Evolutionary conservation across 1,140 invertebrate species (phyloP).

Genomic region (Monomorium pharaonis): DNA sequence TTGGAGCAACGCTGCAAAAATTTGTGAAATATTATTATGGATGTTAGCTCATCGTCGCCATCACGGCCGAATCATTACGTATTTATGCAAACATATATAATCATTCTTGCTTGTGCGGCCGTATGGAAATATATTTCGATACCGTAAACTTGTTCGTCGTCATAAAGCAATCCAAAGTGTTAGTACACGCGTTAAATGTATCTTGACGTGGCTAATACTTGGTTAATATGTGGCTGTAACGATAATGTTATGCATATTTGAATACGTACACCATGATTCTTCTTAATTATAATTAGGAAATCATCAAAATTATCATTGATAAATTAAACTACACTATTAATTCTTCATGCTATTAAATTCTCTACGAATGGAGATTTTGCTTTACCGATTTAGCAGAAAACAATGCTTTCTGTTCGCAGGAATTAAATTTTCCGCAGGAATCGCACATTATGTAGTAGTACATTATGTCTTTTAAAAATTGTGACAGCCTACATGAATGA

Average conservation of each 20-base stretch:
- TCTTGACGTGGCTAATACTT: not conserved
- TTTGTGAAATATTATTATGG: constrained; percentile 63
- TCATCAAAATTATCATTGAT: not conserved
- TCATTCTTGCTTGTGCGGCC: constrained; percentile 2
- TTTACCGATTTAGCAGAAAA: not conserved
- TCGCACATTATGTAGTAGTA: not conserved
- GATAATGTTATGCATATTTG: not conserved
- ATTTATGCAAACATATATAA: constrained; percentile 50
- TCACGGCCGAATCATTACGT: constrained; percentile 46
- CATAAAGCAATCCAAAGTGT: not conserved
- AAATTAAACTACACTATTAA: constrained; percentile 1
- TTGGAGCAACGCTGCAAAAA: constrained; percentile 19
- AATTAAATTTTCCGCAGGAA: not conserved
- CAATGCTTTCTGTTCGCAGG: too few relatives aligned
- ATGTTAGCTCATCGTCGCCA: constrained; percentile 42
- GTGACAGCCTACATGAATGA: not conserved
- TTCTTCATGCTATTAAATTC: too few relatives aligned
- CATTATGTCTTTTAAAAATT: not conserved
- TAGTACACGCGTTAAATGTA: not conserved
- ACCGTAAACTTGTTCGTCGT: not conserved
- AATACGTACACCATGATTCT: not conserved
- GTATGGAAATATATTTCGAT: not conserved
- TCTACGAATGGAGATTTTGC: not conserved
- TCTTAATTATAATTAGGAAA: constrained; percentile 7
- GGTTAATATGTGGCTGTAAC: too few relatives aligned